Conservation (phyloP, 2,113 vertebrate species). For the Rhadina sibilatrix region DNA sequence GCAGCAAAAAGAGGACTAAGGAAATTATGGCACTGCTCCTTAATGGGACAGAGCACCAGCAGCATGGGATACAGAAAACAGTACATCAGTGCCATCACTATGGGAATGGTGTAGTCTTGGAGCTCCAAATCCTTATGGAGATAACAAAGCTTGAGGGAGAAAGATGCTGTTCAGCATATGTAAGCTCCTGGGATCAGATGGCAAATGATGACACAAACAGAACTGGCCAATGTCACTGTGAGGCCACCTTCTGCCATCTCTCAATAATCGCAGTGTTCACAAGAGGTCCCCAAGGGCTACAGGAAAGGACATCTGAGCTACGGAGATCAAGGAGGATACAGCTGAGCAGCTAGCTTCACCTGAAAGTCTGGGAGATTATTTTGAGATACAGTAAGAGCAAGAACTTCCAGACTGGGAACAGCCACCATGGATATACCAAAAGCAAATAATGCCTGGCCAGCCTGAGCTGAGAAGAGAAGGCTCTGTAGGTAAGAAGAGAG, state of each 20-base stretch:
- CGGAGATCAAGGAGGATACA: background rate
- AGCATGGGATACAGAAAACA: background rate
- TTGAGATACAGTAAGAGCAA: background rate
- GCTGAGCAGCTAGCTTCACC: background rate
- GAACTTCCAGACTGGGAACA: background rate
- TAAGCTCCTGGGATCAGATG: background rate
- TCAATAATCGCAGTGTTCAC: fast-evolving
- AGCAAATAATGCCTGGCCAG: background rate
- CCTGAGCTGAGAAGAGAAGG: background rate
- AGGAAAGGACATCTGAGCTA: background rate
- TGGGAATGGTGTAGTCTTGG: background rate
- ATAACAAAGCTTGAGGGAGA: background rate
- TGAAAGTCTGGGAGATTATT: background rate
- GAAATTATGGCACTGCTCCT: background rate
- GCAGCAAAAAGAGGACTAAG: background rate
- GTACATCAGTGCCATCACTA: background rate
- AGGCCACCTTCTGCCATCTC: background rate
- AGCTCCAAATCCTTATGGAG: background rate
- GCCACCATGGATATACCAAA: background rate
- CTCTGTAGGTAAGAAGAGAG: background rate
- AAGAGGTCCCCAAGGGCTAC: background rate
- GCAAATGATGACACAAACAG: background rate
- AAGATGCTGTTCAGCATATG: background rate
- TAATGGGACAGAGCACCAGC: background rate
- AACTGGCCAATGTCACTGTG: background rate